phyloP scores from a whole-genome alignment of 2,113 vertebrate species.

The Brachionichthys hirsutus region DNA sequence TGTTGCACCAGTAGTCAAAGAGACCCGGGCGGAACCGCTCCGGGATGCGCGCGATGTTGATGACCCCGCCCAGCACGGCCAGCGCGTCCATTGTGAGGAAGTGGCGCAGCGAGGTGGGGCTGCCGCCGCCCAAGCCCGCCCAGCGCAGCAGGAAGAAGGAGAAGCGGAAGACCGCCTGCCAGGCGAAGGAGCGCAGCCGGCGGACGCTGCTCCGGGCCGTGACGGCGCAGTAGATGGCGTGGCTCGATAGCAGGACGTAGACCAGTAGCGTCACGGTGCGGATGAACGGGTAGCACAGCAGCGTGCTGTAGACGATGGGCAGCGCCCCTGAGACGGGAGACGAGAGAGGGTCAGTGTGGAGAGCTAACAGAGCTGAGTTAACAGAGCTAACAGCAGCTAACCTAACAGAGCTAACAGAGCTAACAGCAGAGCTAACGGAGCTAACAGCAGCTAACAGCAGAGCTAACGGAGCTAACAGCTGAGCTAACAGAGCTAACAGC shows the following conservation, averaged over 20 bases:
- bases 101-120: constrained; percentile 85
- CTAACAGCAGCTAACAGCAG: too few species aligned
- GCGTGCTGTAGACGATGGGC: constrained; percentile 90
- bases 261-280: constrained; percentile 83
- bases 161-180: constrained; percentile 89
- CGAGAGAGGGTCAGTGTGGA: neutral
- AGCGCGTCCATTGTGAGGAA: constrained; percentile 89
- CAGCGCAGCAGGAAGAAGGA: constrained; percentile 88
- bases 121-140: constrained; percentile 83
- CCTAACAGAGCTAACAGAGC: too few species aligned
- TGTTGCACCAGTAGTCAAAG: constrained; percentile 96
- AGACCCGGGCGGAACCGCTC: constrained; percentile 88
- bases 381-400: too few species aligned
- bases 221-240: constrained; percentile 88
- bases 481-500: too few species aligned
- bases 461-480: too few species aligned
- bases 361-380: constrained; percentile 14
- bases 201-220: constrained; percentile 87
- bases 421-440: too few species aligned
- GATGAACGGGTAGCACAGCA: constrained; percentile 85
- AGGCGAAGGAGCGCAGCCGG: constrained; percentile 87
- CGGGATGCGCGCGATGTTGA: constrained; percentile 88
- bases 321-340: constrained; percentile 79
- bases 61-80: constrained; percentile 88
- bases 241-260: constrained; percentile 85